Conservation (phyloP, 2,113 vertebrate genomes). For the Cynopterus brachyotis region DNA sequence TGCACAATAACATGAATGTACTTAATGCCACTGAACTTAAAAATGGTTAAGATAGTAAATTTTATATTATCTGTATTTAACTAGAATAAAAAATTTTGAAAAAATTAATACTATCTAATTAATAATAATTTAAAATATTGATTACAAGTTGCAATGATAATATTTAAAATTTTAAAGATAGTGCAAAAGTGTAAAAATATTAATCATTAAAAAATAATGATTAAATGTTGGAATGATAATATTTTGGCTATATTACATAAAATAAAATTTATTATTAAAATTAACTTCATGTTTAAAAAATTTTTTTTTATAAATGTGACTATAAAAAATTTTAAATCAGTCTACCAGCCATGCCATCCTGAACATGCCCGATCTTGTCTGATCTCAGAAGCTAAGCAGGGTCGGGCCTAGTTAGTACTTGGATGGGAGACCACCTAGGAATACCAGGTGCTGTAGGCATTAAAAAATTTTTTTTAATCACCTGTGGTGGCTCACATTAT, state of each 20-base stretch:
- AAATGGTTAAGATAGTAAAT: background rate
- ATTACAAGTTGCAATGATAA: background rate
- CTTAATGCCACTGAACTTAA: background rate
- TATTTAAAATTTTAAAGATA: background rate
- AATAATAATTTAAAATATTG: background rate
- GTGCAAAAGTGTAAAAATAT: background rate
- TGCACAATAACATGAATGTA: background rate
- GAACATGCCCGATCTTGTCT: no score
- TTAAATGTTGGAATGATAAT: background rate
- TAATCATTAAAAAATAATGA: background rate
- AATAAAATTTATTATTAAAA: slow-evolving; percentile 18
- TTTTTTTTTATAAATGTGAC: background rate
- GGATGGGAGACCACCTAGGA: no score
- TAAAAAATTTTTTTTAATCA: background rate
- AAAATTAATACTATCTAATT: background rate
- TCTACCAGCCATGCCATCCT: no score
- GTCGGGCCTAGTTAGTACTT: no score
- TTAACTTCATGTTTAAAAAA: background rate
- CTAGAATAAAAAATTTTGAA: background rate
- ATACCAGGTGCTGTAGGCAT: no score
- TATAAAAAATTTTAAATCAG: background rate
- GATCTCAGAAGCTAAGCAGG: no score
- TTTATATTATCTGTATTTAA: background rate
- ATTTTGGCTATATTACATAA: background rate
- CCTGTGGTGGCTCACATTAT: background rate